Evolutionary conservation across 2,797 vertebrate species (phyloP).

Genomic region (Pelobates cultripes): DNA sequence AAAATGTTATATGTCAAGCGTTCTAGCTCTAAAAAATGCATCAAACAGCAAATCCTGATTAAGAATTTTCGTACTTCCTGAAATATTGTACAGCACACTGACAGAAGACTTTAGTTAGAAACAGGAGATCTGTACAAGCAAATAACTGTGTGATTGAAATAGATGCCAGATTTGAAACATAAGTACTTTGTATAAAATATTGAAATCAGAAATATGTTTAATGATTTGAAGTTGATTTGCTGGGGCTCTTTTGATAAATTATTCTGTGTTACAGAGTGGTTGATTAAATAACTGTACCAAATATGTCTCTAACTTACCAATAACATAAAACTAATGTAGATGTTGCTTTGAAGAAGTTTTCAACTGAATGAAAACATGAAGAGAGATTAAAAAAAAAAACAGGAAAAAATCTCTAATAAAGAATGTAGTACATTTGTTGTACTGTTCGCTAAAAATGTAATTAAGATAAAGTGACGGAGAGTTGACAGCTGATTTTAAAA

Average conservation of each 20-base stretch:
- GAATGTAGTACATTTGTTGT: no score
- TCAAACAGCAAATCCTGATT: background rate
- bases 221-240: background rate
- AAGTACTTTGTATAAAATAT: conserved; percentile 20
- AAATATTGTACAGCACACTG: background rate
- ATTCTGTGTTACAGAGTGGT: conserved; percentile 25
- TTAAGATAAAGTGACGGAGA: no score
- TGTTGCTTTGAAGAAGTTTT: background rate
- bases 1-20: background rate
- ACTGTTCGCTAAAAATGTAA: no score
- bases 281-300: conserved; percentile 23
- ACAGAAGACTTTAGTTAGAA: background rate
- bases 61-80: background rate
- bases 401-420: no score
- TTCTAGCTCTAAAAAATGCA: background rate
- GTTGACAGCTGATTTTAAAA: no score
- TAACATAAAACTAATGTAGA: background rate
- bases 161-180: conserved; percentile 10
- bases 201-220: conserved; percentile 12
- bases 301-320: background rate
- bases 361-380: background rate
- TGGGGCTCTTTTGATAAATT: conserved; percentile 25
- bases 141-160: background rate
- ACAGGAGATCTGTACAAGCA: background rate
- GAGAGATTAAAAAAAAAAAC: background rate